A percentile compares a stretch with the other conserved stretches of the same genome.
These are phyloP conservation scores for Brachyalestes nurse DNA, from an alignment of 2,797 vertebrate species.

Conservation along the genomic window DNA sequence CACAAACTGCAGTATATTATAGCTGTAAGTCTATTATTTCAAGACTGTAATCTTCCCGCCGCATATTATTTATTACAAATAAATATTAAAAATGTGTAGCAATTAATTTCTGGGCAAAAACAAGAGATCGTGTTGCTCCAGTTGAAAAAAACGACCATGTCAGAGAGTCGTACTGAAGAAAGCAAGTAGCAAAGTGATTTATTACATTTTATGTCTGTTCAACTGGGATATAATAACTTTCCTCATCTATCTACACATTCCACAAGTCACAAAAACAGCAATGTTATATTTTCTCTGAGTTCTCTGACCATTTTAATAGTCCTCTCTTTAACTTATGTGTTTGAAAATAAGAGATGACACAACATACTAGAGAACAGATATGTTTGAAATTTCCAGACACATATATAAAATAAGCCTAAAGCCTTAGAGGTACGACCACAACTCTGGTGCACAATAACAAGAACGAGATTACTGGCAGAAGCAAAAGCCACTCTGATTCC, in stretches of 20 bases:
- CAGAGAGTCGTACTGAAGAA: neutral
- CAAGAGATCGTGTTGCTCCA: neutral
- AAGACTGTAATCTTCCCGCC: neutral
- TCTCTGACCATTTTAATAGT: neutral
- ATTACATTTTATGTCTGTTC: neutral
- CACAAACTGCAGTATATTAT: conserved; percentile 24
- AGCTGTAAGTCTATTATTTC: neutral
- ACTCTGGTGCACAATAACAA: neutral
- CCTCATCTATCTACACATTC: too few species aligned
- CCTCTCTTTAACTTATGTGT: neutral
- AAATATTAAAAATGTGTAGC: neutral
- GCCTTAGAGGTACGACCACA: neutral
- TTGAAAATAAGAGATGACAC: neutral
- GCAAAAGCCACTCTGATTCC: neutral
- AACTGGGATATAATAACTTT: neutral
- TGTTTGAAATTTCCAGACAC: neutral
- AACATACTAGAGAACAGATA: neutral
- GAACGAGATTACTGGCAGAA: neutral
- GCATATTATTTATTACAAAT: neutral
- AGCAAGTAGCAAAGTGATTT: neutral
- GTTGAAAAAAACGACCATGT: neutral
- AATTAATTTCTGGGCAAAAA: neutral
- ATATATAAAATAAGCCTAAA: neutral
- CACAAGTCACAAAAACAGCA: too few species aligned
- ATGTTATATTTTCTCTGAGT: too few species aligned